Percentiles rank a stretch among this genome's conserved stretches.
phyloP scores from a whole-genome alignment of 2,113 vertebrate species.

The Phylloscopus trochiloides region DNA sequence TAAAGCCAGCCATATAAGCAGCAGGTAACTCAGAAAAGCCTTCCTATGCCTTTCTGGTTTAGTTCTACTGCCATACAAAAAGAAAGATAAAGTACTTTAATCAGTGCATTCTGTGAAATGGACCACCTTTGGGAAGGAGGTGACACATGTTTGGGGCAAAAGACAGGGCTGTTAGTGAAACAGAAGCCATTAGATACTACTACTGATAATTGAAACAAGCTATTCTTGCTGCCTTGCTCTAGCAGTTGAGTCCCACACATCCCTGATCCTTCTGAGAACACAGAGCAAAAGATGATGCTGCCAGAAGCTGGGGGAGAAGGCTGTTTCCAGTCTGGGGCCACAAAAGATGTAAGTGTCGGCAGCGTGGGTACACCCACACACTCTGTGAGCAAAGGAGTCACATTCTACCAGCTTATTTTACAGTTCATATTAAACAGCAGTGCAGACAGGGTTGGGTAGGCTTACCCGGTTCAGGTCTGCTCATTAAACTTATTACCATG shows the following conservation, averaged over 20 bases:
- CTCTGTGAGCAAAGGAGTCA: slow-evolving; percentile 2
- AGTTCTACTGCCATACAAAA: neutral
- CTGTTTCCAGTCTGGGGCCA: neutral
- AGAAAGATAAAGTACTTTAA: neutral
- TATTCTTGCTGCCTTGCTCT: neutral
- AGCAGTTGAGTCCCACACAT: neutral
- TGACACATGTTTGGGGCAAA: neutral
- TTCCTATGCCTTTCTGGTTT: neutral
- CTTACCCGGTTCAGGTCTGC: neutral
- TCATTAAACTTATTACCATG: slow-evolving; percentile 35
- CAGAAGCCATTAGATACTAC: neutral
- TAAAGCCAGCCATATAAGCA: slow-evolving; percentile 25
- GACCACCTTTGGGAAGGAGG: neutral
- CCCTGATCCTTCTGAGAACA: neutral
- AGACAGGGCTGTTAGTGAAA: neutral
- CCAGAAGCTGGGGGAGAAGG: fast-evolving
- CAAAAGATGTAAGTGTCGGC: neutral
- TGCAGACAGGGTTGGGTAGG: neutral
- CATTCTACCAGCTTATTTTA: slow-evolving; percentile 14
- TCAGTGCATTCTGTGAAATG: neutral
- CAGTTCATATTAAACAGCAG: neutral
- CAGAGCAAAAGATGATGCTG: neutral
- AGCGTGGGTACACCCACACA: neutral
- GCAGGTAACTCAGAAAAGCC: neutral
- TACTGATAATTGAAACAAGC: neutral